Evolutionary conservation across 2,113 vertebrate genomes (phyloP).

Genomic region (Eonycteris spelaea): DNA sequence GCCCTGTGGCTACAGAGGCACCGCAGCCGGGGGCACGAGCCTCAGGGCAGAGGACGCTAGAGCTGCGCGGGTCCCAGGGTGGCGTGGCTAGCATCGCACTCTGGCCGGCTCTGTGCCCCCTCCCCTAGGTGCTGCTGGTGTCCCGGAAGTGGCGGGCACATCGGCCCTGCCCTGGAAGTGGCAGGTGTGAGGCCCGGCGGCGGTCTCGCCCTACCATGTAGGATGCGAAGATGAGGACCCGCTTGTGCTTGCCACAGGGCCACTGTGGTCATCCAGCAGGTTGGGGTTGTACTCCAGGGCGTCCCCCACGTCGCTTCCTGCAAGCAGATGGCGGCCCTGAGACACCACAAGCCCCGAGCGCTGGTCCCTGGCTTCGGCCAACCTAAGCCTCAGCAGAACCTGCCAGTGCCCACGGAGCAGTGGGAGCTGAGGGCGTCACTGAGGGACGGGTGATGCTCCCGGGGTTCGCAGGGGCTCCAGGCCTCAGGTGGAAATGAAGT

Average conservation of each 20-base stretch:
- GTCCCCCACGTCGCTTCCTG: slow-evolving; percentile 88
- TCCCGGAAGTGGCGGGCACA: not conserved
- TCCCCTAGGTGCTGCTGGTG: not conserved
- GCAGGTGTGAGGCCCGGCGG: no score
- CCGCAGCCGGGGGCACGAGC: not conserved
- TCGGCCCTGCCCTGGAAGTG: not conserved
- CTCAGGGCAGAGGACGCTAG: not conserved
- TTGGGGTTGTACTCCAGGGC: slow-evolving; percentile 92
- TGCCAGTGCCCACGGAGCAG: not conserved
- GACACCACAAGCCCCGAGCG: not conserved
- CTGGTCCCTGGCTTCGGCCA: not conserved
- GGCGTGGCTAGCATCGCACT: not conserved
- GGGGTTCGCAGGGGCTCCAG: no score
- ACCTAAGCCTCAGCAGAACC: not conserved
- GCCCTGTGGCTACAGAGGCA: fast-evolving
- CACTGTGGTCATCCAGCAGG: slow-evolving; percentile 96
- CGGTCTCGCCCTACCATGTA: slow-evolving; percentile 90
- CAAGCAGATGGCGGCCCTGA: not conserved
- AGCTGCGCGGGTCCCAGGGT: not conserved
- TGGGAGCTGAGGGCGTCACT: not conserved
- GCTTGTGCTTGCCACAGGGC: slow-evolving; percentile 98
- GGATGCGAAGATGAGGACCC: slow-evolving; percentile 97
- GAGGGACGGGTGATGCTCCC: not conserved
- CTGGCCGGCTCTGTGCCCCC: not conserved
- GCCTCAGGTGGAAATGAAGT: not conserved